A percentile compares a stretch with the other conserved stretches of the same genome.
phyloP scores from a whole-genome alignment of 2,888 invertebrate genomes.

The Rhamnusium bicolor region DNA sequence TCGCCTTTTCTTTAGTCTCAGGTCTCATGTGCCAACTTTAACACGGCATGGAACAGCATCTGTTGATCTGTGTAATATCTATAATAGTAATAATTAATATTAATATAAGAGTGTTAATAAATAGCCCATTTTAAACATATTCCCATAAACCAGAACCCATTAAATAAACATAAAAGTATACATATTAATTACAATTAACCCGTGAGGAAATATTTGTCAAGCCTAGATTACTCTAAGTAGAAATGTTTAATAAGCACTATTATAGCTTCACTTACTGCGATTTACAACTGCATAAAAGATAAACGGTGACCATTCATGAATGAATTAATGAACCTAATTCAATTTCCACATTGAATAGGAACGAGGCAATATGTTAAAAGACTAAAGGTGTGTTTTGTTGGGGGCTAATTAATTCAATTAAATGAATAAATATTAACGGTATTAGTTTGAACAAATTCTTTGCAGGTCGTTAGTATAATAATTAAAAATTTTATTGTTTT shows the following conservation, averaged over 20 bases:
- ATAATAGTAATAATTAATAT: background rate
- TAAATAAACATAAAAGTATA: background rate
- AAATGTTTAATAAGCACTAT: background rate
- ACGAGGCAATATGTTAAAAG: background rate
- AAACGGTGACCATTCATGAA: background rate
- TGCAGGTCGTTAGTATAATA: background rate
- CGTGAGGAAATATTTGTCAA: background rate
- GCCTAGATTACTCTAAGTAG: constrained; percentile 1
- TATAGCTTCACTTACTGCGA: background rate
- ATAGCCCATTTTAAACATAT: background rate
- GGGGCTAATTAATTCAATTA: background rate
- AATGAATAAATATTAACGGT: background rate
- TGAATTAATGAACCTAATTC: background rate
- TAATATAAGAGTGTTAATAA: background rate
- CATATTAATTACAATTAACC: background rate
- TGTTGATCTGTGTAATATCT: too few species aligned
- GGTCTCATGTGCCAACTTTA: too few species aligned
- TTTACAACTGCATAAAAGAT: background rate
- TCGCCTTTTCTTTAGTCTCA: too few species aligned
- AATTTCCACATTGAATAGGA: background rate
- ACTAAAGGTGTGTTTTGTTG: background rate
- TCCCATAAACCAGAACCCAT: background rate
- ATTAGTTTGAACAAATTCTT: background rate
- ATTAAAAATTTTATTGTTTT: background rate
- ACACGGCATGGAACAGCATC: too few species aligned